phyloP scores from a whole-genome alignment of 1,140 invertebrate species.

The Leptinotarsa texana region DNA sequence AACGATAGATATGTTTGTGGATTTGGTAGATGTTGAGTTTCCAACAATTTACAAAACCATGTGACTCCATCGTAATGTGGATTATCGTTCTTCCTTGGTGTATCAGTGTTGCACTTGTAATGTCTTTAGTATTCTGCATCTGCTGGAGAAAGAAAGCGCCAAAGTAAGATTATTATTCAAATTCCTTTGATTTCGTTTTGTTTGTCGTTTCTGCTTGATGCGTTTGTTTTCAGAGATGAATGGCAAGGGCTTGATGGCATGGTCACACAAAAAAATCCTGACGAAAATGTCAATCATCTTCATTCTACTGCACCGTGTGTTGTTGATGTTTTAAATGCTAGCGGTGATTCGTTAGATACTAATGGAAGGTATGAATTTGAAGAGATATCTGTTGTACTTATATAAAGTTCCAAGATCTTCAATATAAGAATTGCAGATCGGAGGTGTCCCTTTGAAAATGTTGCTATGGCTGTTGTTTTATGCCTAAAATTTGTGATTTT shows the following conservation, averaged over 20 bases:
- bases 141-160: constrained; percentile 51
- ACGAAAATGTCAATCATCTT: constrained; percentile 59
- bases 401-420: too few relatives aligned
- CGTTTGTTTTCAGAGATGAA: constrained; percentile 57
- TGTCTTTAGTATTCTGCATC: constrained; percentile 44
- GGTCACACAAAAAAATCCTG: constrained; percentile 61
- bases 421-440: background rate
- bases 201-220: constrained; percentile 16
- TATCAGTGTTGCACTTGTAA: constrained; percentile 40
- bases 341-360: constrained; percentile 49
- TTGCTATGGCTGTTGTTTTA: constrained; percentile 10
- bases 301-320: constrained; percentile 46
- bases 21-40: background rate
- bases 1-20: background rate
- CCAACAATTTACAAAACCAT: constrained; percentile 11
- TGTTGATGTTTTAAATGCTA: constrained; percentile 41
- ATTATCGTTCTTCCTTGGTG: constrained; percentile 37
- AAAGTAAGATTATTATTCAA: constrained; percentile 42
- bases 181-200: constrained; percentile 27
- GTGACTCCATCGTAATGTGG: constrained; percentile 39
- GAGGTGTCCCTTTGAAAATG: constrained; percentile 1
- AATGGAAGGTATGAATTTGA: constrained; percentile 46
- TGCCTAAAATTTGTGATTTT: constrained; percentile 17
- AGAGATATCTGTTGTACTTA: background rate
- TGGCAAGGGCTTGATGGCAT: constrained; percentile 60